A percentile compares a stretch with the other conserved stretches of the same genome.
phyloP scores from a whole-genome alignment of 2,113 vertebrate species.

The Loxodonta africana region DNA sequence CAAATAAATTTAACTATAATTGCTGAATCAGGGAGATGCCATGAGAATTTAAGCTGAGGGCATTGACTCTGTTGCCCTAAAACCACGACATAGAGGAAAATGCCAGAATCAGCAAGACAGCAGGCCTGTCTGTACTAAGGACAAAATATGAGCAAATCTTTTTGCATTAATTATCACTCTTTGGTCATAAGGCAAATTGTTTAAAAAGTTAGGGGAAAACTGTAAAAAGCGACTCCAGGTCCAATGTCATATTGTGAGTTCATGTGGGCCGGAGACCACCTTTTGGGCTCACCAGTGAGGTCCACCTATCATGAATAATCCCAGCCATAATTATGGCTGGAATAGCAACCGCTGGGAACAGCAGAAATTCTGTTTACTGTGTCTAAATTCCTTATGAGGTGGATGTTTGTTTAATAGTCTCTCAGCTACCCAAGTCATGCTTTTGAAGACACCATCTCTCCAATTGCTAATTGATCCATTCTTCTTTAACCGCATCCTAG shows the following conservation, averaged over 20 bases:
- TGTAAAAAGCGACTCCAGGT: not conserved
- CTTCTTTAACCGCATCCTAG: conserved; percentile 54
- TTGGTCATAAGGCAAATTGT: not conserved
- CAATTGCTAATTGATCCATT: conserved; percentile 1
- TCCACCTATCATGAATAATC: not conserved
- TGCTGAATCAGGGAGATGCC: conserved; percentile 28
- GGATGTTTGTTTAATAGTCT: conserved; percentile 52
- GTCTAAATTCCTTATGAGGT: conserved; percentile 28
- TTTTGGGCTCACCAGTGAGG: not conserved
- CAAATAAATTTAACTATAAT: conserved; percentile 1
- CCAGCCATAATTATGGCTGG: not conserved
- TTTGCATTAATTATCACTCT: not conserved
- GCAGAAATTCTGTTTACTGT: not conserved
- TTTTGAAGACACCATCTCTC: conserved; percentile 26
- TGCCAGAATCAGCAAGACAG: not conserved
- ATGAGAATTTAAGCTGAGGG: conserved; percentile 13
- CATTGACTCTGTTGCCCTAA: not conserved
- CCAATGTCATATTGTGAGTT: not conserved
- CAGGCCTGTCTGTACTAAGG: not conserved
- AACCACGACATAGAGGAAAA: not conserved
- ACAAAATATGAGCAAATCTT: conserved; percentile 4
- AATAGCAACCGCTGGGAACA: not conserved
- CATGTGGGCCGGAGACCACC: not conserved
- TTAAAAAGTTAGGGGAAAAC: conserved; percentile 37
- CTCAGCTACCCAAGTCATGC: not conserved